Conservation (phyloP, 2,888 invertebrate species). For the Acanthococcus lagerstroemiae region DNA sequence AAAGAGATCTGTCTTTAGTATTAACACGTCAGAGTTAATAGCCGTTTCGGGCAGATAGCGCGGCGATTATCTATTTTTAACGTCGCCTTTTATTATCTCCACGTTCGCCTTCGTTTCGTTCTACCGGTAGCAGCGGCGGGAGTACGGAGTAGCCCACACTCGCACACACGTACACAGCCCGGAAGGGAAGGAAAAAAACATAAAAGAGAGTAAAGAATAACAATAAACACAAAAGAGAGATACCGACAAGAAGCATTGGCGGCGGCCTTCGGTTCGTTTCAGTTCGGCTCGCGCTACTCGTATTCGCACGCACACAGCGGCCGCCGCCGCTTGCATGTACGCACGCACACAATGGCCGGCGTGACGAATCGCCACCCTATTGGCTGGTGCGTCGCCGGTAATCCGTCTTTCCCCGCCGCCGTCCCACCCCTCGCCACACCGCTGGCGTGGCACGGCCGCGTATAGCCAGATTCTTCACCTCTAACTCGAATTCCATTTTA, state of each 20-base stretch:
- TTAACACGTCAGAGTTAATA: conserved; percentile 16
- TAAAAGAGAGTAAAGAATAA: conserved; percentile 23
- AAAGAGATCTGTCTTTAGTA: conserved; percentile 21
- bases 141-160: no score
- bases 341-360: conserved; percentile 16
- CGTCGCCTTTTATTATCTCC: no score
- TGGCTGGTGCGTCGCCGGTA: conserved; percentile 35
- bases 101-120: no score
- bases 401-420: conserved; percentile 18
- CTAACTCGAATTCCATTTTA: conserved; percentile 23
- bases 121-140: no score
- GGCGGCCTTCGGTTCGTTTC: conserved; percentile 2
- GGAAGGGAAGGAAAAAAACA: no score
- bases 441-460: not conserved
- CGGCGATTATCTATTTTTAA: conserved; percentile 19
- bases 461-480: conserved; percentile 21
- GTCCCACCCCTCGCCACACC: not conserved
- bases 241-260: conserved; percentile 19
- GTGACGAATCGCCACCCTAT: conserved; percentile 32
- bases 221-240: conserved; percentile 24
- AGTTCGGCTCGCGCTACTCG: conserved; percentile 23
- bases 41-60: conserved; percentile 21
- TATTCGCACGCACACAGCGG: not conserved
- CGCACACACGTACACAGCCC: no score
- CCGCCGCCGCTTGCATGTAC: conserved; percentile 29